Conservation (phyloP, 2,888 invertebrate species). For the Oscheius myriophilus region DNA sequence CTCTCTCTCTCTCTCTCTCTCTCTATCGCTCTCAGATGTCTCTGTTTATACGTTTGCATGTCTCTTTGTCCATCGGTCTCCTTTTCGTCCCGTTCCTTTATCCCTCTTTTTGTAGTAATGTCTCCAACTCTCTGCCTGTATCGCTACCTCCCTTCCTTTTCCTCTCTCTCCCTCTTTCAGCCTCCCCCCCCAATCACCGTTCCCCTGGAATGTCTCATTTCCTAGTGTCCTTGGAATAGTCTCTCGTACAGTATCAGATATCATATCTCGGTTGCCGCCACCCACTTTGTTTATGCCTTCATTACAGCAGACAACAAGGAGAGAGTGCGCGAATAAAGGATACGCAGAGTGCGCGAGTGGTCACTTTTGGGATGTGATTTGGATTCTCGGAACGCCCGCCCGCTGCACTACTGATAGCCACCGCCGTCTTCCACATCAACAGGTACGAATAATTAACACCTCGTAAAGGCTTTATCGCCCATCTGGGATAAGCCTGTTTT, state of each 20-base stretch:
- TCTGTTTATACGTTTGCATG: too few species aligned
- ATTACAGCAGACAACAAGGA: constrained; percentile 26
- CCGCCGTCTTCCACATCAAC: constrained; percentile 20
- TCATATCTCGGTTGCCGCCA: constrained; percentile 16
- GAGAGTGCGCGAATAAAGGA: constrained; percentile 12
- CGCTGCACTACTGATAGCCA: constrained; percentile 27
- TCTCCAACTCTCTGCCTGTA: too few species aligned
- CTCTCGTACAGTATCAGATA: constrained; percentile 30
- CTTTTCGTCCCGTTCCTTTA: too few species aligned
- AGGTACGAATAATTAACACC: constrained; percentile 3
- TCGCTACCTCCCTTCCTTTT: too few species aligned
- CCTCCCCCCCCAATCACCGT: too few species aligned
- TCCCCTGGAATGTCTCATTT: not conserved
- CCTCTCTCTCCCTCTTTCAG: too few species aligned
- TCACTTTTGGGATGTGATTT: constrained; percentile 29
- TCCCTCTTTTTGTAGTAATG: too few species aligned
- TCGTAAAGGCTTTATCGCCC: not conserved
- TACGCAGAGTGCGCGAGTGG: constrained; percentile 24
- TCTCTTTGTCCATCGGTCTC: too few species aligned
- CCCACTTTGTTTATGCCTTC: constrained; percentile 30
- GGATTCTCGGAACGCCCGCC: constrained; percentile 23
- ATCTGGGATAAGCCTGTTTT: not conserved
- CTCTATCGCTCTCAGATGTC: too few species aligned
- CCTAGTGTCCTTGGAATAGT: constrained; percentile 12
- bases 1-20: too few species aligned